Evolutionary conservation across 2,888 invertebrate species (phyloP).

Genomic region (Pristionchus maxplancki): DNA sequence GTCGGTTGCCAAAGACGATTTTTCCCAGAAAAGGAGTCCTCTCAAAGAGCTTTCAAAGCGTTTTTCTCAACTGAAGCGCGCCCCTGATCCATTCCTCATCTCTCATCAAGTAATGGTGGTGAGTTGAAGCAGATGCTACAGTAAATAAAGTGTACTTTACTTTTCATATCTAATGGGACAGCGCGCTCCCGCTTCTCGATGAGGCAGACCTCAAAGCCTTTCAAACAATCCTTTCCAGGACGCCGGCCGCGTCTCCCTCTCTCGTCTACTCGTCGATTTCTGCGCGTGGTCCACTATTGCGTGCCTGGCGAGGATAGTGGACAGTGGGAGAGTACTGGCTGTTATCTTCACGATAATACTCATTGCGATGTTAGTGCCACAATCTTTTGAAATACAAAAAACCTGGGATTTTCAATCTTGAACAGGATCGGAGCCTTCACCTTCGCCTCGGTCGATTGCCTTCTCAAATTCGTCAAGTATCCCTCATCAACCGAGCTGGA

Average conservation of each 20-base stretch:
- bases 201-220: no score
- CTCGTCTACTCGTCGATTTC: neutral
- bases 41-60: no score
- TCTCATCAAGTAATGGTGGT: no score
- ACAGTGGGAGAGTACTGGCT: neutral
- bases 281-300: neutral
- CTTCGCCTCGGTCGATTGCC: neutral
- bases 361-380: neutral
- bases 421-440: neutral
- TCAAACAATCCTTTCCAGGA: neutral
- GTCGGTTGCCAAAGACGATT: no score
- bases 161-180: no score
- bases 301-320: neutral
- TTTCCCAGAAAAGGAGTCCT: no score
- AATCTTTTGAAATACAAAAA: no score
- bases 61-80: no score
- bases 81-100: no score
- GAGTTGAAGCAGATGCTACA: no score
- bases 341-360: neutral
- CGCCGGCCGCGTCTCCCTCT: neutral
- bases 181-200: no score
- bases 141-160: no score
- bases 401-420: neutral
- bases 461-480: neutral
- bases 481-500: neutral